phyloP scores from a whole-genome alignment of 1,140 invertebrate genomes.

The Drosophila kepulauana region DNA sequence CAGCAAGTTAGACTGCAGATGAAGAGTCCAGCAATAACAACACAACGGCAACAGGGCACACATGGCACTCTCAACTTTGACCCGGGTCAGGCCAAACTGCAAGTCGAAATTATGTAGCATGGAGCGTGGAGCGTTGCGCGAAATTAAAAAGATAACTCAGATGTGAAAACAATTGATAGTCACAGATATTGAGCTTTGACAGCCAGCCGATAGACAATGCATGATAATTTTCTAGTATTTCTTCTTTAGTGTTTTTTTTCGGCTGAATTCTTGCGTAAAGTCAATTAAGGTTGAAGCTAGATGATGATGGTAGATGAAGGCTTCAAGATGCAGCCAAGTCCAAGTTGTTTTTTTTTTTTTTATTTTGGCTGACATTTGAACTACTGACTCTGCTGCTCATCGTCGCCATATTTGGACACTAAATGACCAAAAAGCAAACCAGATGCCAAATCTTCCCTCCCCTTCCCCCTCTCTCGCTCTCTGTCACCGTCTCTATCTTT shows the following conservation, averaged over 20 bases:
- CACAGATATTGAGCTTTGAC: slow-evolving; percentile 82
- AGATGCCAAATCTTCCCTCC: slow-evolving; percentile 25
- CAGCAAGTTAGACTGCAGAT: slow-evolving; percentile 18
- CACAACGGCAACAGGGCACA: slow-evolving; percentile 37
- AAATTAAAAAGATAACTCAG: slow-evolving; percentile 81
- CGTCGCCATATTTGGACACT: slow-evolving; percentile 56
- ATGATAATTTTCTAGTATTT: slow-evolving; percentile 61
- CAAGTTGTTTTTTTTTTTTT: slow-evolving; percentile 22
- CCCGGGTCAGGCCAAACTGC: slow-evolving; percentile 74
- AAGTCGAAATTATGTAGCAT: slow-evolving; percentile 73
- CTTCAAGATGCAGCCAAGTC: slow-evolving; percentile 53
- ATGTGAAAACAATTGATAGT: slow-evolving; percentile 83
- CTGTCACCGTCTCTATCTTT: neutral
- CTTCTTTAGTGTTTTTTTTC: slow-evolving; percentile 16
- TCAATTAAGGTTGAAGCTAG: slow-evolving; percentile 69
- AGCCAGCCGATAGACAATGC: slow-evolving; percentile 72
- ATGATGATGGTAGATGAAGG: slow-evolving; percentile 39
- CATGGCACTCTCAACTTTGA: slow-evolving; percentile 75
- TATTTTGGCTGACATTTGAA: slow-evolving; percentile 45
- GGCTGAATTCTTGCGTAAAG: slow-evolving; percentile 53
- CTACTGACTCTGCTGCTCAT: slow-evolving; percentile 30
- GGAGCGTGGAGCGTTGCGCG: slow-evolving; percentile 43
- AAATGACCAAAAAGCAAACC: slow-evolving; percentile 48
- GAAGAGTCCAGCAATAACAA: slow-evolving; percentile 31
- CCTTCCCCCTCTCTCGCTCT: neutral